Conservation (phyloP, 2,888 invertebrate genomes). For the Plagodis dolabraria region DNA sequence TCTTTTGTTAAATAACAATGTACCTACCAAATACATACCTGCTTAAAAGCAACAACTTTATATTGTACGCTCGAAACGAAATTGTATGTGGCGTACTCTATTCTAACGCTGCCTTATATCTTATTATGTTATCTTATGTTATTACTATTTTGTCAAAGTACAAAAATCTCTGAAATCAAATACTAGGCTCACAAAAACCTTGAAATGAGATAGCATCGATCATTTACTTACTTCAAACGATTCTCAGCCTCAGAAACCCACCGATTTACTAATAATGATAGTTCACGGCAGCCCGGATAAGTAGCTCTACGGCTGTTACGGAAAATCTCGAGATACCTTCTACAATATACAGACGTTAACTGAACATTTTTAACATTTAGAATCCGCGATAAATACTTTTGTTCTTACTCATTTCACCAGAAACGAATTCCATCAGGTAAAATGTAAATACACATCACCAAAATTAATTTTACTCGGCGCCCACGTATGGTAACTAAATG, state of each 20-base stretch:
- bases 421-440: slow-evolving; percentile 66
- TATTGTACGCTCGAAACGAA: no score
- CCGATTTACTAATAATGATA: slow-evolving; percentile 16
- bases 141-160: no score
- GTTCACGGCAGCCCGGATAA: slow-evolving; percentile 12
- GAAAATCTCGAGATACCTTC: slow-evolving; percentile 31
- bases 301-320: slow-evolving; percentile 18
- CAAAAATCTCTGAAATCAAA: no score
- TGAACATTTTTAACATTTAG: slow-evolving; percentile 37
- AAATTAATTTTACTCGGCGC: slow-evolving; percentile 59
- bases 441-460: slow-evolving; percentile 62
- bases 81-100: no score
- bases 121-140: no score
- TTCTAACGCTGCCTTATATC: no score
- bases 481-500: slow-evolving; percentile 48
- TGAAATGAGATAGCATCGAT: background rate
- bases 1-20: no score
- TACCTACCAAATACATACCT: no score
- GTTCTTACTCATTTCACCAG: slow-evolving; percentile 73
- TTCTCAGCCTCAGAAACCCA: background rate
- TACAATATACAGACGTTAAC: slow-evolving; percentile 45
- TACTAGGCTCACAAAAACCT: background rate
- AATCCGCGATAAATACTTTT: slow-evolving; percentile 56
- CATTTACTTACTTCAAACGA: background rate
- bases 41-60: no score